Evolutionary conservation across 64 coral and sea anemone genomes (phyloP).

Genomic region (Actinia tenebrosa): DNA sequence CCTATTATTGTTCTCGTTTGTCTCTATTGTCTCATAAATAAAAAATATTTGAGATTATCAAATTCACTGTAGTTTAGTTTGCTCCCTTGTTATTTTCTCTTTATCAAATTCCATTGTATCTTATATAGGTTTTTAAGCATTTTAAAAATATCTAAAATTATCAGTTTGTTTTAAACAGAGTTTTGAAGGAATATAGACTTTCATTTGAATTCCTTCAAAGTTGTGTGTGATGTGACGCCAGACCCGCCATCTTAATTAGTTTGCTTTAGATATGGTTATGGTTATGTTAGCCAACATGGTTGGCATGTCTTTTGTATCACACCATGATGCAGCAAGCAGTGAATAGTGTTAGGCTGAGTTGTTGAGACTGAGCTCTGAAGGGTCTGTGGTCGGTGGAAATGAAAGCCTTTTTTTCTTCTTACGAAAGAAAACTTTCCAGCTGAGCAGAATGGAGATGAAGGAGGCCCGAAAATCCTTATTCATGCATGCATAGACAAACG

Average conservation of each 20-base stretch:
- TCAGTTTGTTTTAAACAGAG: too few species aligned
- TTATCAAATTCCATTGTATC: background rate
- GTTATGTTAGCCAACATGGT: too few species aligned
- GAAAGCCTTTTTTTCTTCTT: background rate
- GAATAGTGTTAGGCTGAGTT: background rate
- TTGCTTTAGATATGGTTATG: too few species aligned
- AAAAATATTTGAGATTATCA: background rate
- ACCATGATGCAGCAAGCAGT: background rate
- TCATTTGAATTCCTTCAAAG: too few species aligned
- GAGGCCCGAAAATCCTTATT: slow-evolving; percentile 70
- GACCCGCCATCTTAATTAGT: too few species aligned
- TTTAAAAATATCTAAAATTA: too few species aligned
- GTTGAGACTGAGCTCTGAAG: background rate
- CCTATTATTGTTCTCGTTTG: background rate
- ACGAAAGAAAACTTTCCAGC: slow-evolving; percentile 24
- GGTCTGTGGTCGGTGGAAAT: background rate
- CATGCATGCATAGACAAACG: slow-evolving; percentile 78
- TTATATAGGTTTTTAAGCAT: too few species aligned
- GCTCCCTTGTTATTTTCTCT: too few species aligned
- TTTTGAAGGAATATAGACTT: too few species aligned
- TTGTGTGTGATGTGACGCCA: too few species aligned
- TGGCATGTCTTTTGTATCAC: too few species aligned
- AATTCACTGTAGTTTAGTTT: background rate
- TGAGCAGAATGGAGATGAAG: slow-evolving; percentile 42
- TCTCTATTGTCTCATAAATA: background rate